Percentiles rank a stretch among this genome's conserved stretches.
phyloP scores from a whole-genome alignment of 1,140 invertebrate genomes.

The Agraylea sexmaculata region DNA sequence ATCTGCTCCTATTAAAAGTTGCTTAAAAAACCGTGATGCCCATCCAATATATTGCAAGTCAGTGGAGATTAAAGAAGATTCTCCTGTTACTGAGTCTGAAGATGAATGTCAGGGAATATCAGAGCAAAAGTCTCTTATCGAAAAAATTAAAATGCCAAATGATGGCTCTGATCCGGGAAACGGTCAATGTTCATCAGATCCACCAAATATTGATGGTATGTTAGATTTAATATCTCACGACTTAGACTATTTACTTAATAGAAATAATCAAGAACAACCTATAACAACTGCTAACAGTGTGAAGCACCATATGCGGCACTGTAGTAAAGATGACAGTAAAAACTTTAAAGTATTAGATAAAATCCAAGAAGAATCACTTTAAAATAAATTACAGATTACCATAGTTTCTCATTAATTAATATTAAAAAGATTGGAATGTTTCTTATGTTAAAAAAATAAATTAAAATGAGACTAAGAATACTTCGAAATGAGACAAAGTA shows the following conservation, averaged over 20 bases:
- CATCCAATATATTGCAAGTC: slow-evolving; percentile 24
- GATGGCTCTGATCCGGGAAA: slow-evolving; percentile 16
- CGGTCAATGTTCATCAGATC: slow-evolving; percentile 31
- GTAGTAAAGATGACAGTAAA: slow-evolving; percentile 12
- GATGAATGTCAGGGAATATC: slow-evolving; percentile 27
- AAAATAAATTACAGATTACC: not conserved
- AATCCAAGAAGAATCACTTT: slow-evolving; percentile 18
- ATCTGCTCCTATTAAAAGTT: slow-evolving; percentile 35
- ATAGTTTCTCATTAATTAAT: not conserved
- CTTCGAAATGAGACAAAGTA: too few relatives aligned
- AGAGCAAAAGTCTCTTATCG: slow-evolving; percentile 30
- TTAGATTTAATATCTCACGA: slow-evolving; percentile 62
- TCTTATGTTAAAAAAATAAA: too few relatives aligned
- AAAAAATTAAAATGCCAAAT: slow-evolving; percentile 25
- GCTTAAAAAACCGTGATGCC: slow-evolving; percentile 30
- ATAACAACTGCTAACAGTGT: slow-evolving; percentile 27
- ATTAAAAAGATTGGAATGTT: too few relatives aligned
- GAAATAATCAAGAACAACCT: slow-evolving; percentile 30
- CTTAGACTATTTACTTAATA: slow-evolving; percentile 60
- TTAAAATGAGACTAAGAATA: too few relatives aligned
- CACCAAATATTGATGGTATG: slow-evolving; percentile 43
- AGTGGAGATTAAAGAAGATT: slow-evolving; percentile 27
- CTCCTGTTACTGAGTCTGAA: slow-evolving; percentile 29
- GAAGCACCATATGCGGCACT: slow-evolving; percentile 30
- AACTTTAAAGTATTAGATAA: slow-evolving; percentile 16